phyloP scores from a whole-genome alignment of 37 sponge, comb jelly and placozoan genomes.

The Oopsacas minuta region DNA sequence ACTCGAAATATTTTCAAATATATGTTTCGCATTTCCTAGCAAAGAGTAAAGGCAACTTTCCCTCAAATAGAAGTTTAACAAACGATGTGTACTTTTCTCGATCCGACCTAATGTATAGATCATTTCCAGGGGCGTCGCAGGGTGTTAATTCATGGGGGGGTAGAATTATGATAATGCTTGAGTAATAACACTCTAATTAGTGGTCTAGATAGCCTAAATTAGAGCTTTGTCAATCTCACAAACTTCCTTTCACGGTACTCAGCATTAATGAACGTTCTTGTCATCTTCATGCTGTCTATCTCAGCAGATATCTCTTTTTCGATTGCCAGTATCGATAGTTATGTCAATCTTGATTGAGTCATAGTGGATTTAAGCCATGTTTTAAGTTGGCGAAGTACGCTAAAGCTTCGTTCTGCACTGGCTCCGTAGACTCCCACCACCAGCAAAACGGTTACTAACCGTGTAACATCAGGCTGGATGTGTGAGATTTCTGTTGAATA shows the following conservation, averaged over 20 bases:
- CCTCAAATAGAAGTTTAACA: no score
- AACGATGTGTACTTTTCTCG: no score
- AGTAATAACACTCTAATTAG: background rate
- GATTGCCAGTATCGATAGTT: background rate
- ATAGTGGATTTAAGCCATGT: conserved; percentile 11
- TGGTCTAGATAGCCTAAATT: no score
- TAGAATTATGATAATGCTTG: conserved; percentile 1
- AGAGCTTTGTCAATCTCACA: background rate
- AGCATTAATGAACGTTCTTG: background rate
- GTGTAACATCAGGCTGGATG: background rate
- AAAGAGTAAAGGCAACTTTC: no score
- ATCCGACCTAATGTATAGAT: no score
- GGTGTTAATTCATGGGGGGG: background rate
- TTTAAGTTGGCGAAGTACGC: background rate
- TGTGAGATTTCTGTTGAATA: no score
- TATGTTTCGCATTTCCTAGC: no score
- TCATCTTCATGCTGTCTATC: background rate
- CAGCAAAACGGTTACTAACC: background rate
- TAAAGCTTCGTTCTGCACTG: conserved; percentile 17
- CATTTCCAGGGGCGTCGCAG: conserved; percentile 15
- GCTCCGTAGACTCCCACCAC: conserved; percentile 16
- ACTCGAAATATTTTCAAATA: no score
- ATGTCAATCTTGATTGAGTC: background rate
- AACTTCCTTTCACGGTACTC: conserved; percentile 1
- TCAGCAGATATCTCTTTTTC: background rate